These are phyloP conservation scores for Hypena proboscidalis DNA, from an alignment of 2,888 invertebrate genomes.

Conservation along the genomic window DNA sequence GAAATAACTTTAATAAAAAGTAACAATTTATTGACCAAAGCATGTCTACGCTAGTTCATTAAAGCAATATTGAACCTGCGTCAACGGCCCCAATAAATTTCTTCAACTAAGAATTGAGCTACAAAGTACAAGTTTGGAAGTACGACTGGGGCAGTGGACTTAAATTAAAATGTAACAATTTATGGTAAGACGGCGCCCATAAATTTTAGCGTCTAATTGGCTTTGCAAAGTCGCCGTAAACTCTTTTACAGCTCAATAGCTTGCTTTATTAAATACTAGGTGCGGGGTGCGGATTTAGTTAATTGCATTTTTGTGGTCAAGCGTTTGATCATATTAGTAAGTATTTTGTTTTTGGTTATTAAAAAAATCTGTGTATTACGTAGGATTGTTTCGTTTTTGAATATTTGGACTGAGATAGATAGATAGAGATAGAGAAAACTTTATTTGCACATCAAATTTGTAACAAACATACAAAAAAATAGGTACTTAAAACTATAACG, in stretches of 20 bases:
- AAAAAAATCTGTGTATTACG: too few relatives aligned
- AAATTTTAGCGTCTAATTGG: slow-evolving; percentile 80
- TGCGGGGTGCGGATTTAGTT: slow-evolving; percentile 23
- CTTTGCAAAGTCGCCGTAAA: slow-evolving; percentile 73
- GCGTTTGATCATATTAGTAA: not conserved
- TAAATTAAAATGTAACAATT: slow-evolving; percentile 83
- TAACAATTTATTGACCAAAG: too few relatives aligned
- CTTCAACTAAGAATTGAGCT: slow-evolving; percentile 34
- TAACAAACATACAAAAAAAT: too few relatives aligned
- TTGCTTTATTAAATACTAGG: slow-evolving; percentile 67
- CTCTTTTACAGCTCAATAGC: slow-evolving; percentile 76
- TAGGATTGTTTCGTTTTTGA: too few relatives aligned
- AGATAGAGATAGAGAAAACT: too few relatives aligned
- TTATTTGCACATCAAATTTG: too few relatives aligned
- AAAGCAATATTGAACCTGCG: slow-evolving; percentile 8
- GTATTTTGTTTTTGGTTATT: too few relatives aligned
- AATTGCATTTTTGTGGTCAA: not conserved
- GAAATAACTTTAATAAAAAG: too few relatives aligned
- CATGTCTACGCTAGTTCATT: not conserved
- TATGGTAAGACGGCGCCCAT: slow-evolving; percentile 69
- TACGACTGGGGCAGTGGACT: slow-evolving; percentile 60
- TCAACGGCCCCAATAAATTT: slow-evolving; percentile 36
- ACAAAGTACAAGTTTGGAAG: slow-evolving; percentile 40
- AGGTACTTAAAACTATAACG: too few relatives aligned
- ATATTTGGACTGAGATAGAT: too few relatives aligned